These are phyloP conservation scores for Dione vanillae DNA, from an alignment of 2,888 invertebrate species.

Conservation along the genomic window DNA sequence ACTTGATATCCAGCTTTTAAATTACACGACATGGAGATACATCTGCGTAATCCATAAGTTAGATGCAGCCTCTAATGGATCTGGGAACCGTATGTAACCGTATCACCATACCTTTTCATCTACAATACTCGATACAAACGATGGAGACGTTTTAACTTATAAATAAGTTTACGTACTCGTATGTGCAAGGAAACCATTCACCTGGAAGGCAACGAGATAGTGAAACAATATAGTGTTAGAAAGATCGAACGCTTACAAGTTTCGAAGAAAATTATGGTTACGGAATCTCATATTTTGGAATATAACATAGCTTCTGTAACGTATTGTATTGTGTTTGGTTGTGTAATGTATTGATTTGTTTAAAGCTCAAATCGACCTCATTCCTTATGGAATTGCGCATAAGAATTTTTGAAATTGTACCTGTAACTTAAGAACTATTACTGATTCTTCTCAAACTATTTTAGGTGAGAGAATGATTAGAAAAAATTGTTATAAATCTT, in stretches of 20 bases:
- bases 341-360: slow-evolving; percentile 47
- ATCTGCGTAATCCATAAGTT: slow-evolving; percentile 72
- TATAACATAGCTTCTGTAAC: slow-evolving; percentile 47
- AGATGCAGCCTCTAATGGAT: slow-evolving; percentile 58
- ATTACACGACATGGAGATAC: slow-evolving; percentile 65
- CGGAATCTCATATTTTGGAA: slow-evolving; percentile 53
- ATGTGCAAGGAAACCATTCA: slow-evolving; percentile 55
- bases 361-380: slow-evolving; percentile 53
- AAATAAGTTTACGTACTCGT: slow-evolving; percentile 42
- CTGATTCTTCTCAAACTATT: no score
- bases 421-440: not conserved
- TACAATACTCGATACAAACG: slow-evolving; percentile 37
- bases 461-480: not conserved
- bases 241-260: slow-evolving; percentile 62
- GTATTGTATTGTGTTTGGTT: slow-evolving; percentile 51
- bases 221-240: slow-evolving; percentile 67
- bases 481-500: slow-evolving; percentile 45
- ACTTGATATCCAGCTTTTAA: slow-evolving; percentile 64
- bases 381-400: slow-evolving; percentile 44
- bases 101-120: slow-evolving; percentile 40
- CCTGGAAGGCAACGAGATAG: slow-evolving; percentile 72
- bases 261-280: slow-evolving; percentile 67
- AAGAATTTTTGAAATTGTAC: not conserved
- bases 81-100: slow-evolving; percentile 52
- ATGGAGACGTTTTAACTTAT: slow-evolving; percentile 42